Base-by-base conservation (phyloP, 2,113 vertebrate species). In the Probosciger aterrimus region DNA sequence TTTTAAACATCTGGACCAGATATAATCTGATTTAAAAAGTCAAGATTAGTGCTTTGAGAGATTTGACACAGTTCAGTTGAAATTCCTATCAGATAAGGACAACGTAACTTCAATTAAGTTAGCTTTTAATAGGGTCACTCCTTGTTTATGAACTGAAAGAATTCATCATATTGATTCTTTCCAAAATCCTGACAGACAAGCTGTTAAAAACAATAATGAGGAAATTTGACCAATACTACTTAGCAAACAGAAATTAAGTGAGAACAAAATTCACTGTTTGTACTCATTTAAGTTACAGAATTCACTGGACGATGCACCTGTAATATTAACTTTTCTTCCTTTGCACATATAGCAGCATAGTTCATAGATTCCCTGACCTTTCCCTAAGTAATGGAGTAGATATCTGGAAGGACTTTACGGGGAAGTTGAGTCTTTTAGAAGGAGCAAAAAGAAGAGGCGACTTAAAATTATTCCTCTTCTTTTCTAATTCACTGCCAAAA, bases 1-100 rank as follows among this genome's bases (percentile, higher is more conserved):
- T 86, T 94, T 88, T 91, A 89, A 78, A 88, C 71, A 92, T 86
- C 71, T 74, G 53, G 55, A 60, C 37, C 69, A 79, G 35, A 82
- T 59, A 80, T 37, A 69, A 91, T 67, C 82, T 82, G 11, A 77
- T 94, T 82, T 0, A 14, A 86, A 31, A 49, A 46, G 9, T 39
- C 43, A 82, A 86, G 68, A 94, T 82, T n/a, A 95, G 55, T 70
- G 50, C 43, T 90, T 63, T 43, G 20, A 86, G 60, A 90, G 63
- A 92, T 83, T 41, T 82, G 65, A 65, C 14, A 53, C 1, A 77
- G 53, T 53, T 39, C n/a, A 70, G 28, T 10, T 59, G 52, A 87
- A 95, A 90, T 24, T 76, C 44, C 46, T 76, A 46, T 55, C 41
- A 74, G 15, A 85, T 33, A 79, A 87, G 20, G 59, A 80, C 84